phyloP scores from a whole-genome alignment of 2,797 vertebrate genomes.

The Hafferia zeledoni region DNA sequence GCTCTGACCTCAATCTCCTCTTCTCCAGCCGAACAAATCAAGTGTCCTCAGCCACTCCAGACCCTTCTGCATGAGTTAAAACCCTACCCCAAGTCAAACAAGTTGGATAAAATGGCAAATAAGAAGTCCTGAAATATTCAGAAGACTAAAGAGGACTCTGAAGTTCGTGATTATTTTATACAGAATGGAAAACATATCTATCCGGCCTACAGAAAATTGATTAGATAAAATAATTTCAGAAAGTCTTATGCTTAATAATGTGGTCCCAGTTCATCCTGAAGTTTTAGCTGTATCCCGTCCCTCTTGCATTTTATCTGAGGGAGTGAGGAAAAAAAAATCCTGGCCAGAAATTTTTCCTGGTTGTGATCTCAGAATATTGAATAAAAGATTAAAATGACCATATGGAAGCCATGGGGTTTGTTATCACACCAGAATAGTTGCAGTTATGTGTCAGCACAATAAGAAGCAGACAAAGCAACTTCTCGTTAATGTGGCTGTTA shows the following conservation, averaged over 20 bases:
- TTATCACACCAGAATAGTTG: background rate
- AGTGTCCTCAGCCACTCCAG: background rate
- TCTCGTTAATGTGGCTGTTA: background rate
- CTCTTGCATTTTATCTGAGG: background rate
- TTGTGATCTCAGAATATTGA: background rate
- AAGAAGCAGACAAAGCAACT: background rate
- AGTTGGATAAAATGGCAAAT: background rate
- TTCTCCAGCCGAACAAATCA: background rate
- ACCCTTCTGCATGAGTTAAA: background rate
- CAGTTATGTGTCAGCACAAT: background rate
- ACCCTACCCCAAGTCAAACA: background rate
- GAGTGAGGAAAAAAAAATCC: background rate
- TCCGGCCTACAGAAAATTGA: background rate
- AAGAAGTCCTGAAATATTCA: background rate
- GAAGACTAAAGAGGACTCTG: background rate
- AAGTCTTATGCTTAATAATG: background rate
- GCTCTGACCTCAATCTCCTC: rapidly evolving
- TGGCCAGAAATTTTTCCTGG: background rate
- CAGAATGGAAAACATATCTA: background rate
- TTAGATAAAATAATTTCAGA: background rate
- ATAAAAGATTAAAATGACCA: background rate
- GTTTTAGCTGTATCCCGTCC: background rate
- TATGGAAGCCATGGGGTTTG: background rate
- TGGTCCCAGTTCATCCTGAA: background rate
- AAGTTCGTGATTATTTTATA: background rate